A percentile compares a stretch with the other conserved stretches of the same genome.
These are phyloP conservation scores for Eulemur mongoz DNA, from an alignment of 2,797 vertebrate species.

Conservation along the genomic window DNA sequence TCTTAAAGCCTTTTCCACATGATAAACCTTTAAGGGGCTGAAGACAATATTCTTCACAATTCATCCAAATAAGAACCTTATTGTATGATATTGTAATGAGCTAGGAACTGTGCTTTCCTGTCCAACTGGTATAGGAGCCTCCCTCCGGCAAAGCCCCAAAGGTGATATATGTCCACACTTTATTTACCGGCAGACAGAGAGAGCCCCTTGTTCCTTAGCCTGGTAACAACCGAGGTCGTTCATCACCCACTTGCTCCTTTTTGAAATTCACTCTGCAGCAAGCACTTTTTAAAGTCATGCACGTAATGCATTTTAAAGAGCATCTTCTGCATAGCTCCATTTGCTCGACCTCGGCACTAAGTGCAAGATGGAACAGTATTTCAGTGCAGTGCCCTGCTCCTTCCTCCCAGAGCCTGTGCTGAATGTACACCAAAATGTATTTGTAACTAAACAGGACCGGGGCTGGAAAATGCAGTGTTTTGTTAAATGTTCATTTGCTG, in stretches of 20 bases:
- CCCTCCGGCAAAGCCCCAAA: background rate
- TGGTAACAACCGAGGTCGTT: background rate
- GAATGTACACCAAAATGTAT: background rate
- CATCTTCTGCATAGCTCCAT: slow-evolving; percentile 52
- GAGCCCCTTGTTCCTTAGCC: slow-evolving; percentile 30
- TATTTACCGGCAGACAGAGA: background rate
- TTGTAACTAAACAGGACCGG: background rate
- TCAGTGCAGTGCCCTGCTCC: background rate
- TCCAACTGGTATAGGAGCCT: background rate
- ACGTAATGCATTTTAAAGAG: slow-evolving; percentile 70
- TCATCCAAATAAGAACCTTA: background rate
- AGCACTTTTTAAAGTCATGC: slow-evolving; percentile 59
- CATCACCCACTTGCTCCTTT: slow-evolving; percentile 65
- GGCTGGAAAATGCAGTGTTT: background rate
- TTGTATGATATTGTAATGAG: background rate
- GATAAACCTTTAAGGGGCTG: background rate
- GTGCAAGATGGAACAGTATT: background rate
- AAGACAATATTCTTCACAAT: background rate
- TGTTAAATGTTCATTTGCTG: background rate
- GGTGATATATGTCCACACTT: background rate
- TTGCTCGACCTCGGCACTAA: background rate
- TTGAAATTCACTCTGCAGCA: slow-evolving; percentile 69
- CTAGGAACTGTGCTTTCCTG: background rate
- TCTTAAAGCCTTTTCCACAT: background rate
- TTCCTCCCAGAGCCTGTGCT: background rate